Evolutionary conservation across 23 tunicate species (phyloP), one percentile per base, ranked within the genome.

Genomic region (Halocynthia aurantium): DNA sequence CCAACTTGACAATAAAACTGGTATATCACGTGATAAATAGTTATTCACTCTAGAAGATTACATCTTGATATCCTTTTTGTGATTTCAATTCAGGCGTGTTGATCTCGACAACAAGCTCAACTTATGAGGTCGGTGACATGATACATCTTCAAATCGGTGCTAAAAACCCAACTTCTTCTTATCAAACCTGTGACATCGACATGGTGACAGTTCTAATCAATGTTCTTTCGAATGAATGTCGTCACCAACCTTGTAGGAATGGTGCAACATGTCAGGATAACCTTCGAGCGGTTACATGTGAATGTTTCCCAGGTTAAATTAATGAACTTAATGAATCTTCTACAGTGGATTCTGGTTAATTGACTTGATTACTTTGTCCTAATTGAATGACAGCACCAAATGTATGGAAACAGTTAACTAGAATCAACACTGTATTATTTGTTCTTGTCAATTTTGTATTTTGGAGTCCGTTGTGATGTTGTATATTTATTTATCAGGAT

Each of bases 261-360:
- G 96, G 88, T 13, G 96, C 84, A 7, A 53, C 64, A 18, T 89
- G 96, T 61, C 74, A 58, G 9, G 96, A 89, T 75, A 73, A 75
- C 9, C 51, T 57, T 7, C 55, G 52, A 8, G 53, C 50, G 6
- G 76, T 80, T 31, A 53, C 62, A 11, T 89, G 96, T 60, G 55
- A 55, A 5, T 89, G 96, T 80, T 20, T 56, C 22, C 96, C 83
- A 68, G 96, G 96, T 89, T 56, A 76, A 53, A 31, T 31, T 31
- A 31, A 31, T 31, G 44, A 31, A 31, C 44, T 31, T 31, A 0
- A 31, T 31, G 44, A 31, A 0, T 31, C 4, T 31, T 31, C 44
- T 31, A 31, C 44, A 31, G 44, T 31, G 44, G 44, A 31, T 31
- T 31, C 44, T 31, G 44, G 44, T 31, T 31, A 31, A 31, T 31